Conservation (phyloP, 1,140 invertebrate genomes). For the Drosophila kepulauana region DNA sequence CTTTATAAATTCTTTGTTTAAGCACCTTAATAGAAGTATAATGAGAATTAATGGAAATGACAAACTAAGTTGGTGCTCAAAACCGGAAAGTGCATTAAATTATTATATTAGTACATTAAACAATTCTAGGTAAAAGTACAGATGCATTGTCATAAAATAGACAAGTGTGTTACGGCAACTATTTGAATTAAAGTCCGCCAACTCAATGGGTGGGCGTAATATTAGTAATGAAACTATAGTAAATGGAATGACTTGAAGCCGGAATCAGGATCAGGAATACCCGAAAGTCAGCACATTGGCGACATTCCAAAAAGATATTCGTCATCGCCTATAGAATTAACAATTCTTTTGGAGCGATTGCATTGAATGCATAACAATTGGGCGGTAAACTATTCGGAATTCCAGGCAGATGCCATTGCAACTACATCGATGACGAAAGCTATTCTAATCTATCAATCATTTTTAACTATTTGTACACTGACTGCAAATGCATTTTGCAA, state of each 20-base stretch:
- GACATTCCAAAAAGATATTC: conserved; percentile 2
- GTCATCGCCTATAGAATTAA: conserved; percentile 10
- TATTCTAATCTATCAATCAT: conserved; percentile 2
- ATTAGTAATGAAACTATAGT: background rate
- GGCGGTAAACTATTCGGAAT: background rate
- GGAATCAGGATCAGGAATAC: background rate
- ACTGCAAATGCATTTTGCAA: background rate
- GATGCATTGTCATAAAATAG: background rate
- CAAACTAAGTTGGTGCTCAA: background rate
- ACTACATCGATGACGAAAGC: conserved; percentile 1
- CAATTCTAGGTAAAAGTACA: background rate
- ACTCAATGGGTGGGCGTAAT: background rate
- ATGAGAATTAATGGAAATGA: background rate
- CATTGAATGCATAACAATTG: conserved; percentile 17
- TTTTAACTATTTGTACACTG: background rate
- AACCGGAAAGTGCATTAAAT: background rate
- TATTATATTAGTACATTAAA: background rate
- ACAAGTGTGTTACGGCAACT: background rate
- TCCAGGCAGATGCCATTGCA: conserved; percentile 2
- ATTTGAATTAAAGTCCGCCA: background rate
- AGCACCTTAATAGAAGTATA: background rate
- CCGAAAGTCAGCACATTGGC: background rate
- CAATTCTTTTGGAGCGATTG: conserved; percentile 7
- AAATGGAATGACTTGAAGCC: background rate
- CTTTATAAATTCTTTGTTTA: background rate